Evolutionary conservation across 2,113 vertebrate species (phyloP).

Genomic region (Seriola aureovittata): DNA sequence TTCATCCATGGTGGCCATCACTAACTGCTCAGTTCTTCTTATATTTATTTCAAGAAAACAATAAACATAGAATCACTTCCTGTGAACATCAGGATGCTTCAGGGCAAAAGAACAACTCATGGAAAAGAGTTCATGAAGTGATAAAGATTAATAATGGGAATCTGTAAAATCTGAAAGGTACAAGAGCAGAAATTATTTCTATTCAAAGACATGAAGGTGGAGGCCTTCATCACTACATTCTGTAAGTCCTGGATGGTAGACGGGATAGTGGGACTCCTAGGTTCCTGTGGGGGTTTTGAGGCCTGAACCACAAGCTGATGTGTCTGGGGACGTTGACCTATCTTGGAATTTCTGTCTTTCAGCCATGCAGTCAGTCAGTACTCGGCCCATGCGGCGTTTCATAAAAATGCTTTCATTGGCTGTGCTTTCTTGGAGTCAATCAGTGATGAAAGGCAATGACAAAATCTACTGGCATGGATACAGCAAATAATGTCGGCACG

Average conservation of each 20-base stretch:
- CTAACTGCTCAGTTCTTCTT: neutral
- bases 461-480: constrained; percentile 38
- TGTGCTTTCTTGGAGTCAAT: constrained; percentile 44
- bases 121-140: neutral
- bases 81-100: neutral
- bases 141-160: neutral
- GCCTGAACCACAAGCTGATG: constrained; percentile 48
- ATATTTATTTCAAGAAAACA: neutral
- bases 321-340: constrained; percentile 68
- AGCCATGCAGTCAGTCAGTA: constrained; percentile 51
- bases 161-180: constrained; percentile 18
- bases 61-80: neutral
- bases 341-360: constrained; percentile 64
- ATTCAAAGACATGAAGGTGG: constrained; percentile 7
- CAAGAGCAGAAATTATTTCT: neutral
- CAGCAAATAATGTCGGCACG: constrained; percentile 26
- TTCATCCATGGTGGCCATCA: neutral
- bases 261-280: neutral
- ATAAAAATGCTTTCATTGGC: constrained; percentile 52
- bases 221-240: neutral
- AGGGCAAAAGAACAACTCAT: neutral
- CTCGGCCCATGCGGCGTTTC: constrained; percentile 46
- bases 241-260: constrained; percentile 15
- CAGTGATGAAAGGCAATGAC: constrained; percentile 42
- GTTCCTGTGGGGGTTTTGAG: constrained; percentile 14